These are phyloP conservation scores for Phragmatobia fuliginosa DNA, from an alignment of 2,888 invertebrate species.

Conservation along the genomic window DNA sequence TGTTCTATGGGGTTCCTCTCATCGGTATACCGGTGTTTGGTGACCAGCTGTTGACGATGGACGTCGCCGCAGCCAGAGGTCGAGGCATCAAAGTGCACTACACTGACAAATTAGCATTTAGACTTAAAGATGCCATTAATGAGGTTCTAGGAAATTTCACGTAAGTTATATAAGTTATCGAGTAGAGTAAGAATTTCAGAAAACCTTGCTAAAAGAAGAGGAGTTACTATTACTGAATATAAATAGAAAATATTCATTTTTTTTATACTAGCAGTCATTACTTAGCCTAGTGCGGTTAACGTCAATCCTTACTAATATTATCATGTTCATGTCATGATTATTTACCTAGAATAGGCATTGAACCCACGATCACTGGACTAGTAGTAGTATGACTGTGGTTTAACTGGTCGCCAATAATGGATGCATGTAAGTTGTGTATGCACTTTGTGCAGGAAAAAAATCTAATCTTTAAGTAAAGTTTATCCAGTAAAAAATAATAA, in stretches of 20 bases:
- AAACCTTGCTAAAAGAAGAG: neutral
- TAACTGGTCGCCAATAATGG: no score
- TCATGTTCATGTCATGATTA: no score
- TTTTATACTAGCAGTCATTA: no score
- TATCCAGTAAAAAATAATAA: no score
- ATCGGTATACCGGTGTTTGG: slow-evolving; percentile 60
- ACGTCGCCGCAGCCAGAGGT: slow-evolving; percentile 49
- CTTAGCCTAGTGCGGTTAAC: no score
- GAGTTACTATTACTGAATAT: neutral
- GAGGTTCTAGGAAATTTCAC: slow-evolving; percentile 59
- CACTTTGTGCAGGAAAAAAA: no score
- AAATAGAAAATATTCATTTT: neutral
- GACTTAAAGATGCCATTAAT: slow-evolving; percentile 56
- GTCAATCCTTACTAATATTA: no score
- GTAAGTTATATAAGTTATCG: slow-evolving; percentile 38
- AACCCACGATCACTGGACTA: no score
- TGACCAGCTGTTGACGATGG: slow-evolving; percentile 62
- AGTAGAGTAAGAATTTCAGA: neutral
- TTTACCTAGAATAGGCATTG: no score
- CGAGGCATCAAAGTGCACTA: slow-evolving; percentile 57
- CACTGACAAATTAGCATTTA: slow-evolving; percentile 52
- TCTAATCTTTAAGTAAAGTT: no score
- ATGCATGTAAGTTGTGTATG: no score
- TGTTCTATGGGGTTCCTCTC: slow-evolving; percentile 64
- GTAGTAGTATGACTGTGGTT: no score